Evolutionary conservation across 2,797 vertebrate species (phyloP).

Genomic region (Odontamblyopus rebecca): DNA sequence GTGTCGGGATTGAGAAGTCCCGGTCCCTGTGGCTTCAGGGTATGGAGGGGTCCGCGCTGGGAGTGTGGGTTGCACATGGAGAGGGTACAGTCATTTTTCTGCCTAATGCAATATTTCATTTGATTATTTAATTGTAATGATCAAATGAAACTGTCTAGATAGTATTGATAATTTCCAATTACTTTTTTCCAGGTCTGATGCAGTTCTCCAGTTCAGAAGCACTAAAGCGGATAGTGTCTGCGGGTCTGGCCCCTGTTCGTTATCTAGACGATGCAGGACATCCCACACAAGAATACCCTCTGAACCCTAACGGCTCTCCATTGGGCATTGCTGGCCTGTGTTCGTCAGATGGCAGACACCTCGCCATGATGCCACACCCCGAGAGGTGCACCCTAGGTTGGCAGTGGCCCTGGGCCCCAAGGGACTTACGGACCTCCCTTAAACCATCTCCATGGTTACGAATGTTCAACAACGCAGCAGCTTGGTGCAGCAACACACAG

Average conservation of each 20-base stretch:
- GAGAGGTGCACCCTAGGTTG: constrained; percentile 87
- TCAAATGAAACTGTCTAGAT: too few species aligned
- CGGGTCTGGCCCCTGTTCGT: constrained; percentile 78
- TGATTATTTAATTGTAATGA: background rate
- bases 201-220: constrained; percentile 77
- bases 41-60: constrained; percentile 87
- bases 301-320: constrained; percentile 91
- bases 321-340: constrained; percentile 84
- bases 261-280: constrained; percentile 84
- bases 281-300: constrained; percentile 85
- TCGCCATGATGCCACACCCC: constrained; percentile 93
- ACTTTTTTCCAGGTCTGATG: constrained; percentile 80
- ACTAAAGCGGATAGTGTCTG: constrained; percentile 65
- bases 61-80: constrained; percentile 91
- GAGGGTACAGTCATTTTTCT: constrained; percentile 80
- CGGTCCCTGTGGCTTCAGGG: constrained; percentile 85
- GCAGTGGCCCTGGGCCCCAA: constrained; percentile 91
- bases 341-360: constrained; percentile 85
- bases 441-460: constrained; percentile 83
- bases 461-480: constrained; percentile 85
- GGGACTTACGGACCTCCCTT: constrained; percentile 68
- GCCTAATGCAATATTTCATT: background rate
- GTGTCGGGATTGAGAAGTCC: constrained; percentile 80
- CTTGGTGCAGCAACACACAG: constrained; percentile 76
- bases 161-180: background rate